Conservation (phyloP, 2,888 invertebrate species). For the Formica aserva region DNA sequence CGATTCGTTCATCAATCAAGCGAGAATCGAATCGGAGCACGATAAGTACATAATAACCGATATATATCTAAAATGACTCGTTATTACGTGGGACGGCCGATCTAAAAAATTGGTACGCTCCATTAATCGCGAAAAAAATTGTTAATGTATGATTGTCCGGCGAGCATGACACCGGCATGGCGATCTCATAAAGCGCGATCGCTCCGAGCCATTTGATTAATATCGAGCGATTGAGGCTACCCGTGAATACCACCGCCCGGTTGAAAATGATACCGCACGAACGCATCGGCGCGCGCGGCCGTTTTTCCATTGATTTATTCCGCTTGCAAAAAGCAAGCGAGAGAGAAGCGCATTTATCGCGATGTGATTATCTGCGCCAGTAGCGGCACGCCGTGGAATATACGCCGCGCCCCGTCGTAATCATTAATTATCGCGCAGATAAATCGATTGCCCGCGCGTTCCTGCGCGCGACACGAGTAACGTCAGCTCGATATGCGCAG, state of each 20-base stretch:
- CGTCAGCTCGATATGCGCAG: slow-evolving; percentile 41
- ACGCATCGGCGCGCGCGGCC: slow-evolving; percentile 47
- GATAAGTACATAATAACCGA: slow-evolving; percentile 35
- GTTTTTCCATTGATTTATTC: slow-evolving; percentile 67
- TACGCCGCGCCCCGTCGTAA: slow-evolving; percentile 51
- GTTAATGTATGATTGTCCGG: slow-evolving; percentile 29
- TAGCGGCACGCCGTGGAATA: slow-evolving; percentile 17
- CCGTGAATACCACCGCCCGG: slow-evolving; percentile 51
- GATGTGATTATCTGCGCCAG: slow-evolving; percentile 57
- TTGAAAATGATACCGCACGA: slow-evolving; percentile 42
- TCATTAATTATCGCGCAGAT: slow-evolving; percentile 63
- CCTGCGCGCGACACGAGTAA: slow-evolving; percentile 45
- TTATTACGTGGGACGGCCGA: slow-evolving; percentile 35
- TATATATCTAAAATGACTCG: slow-evolving; percentile 38
- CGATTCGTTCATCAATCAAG: slow-evolving; percentile 6
- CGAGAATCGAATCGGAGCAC: slow-evolving; percentile 25
- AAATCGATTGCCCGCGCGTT: slow-evolving; percentile 57
- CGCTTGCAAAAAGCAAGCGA: slow-evolving; percentile 50
- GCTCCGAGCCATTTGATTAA: slow-evolving; percentile 64
- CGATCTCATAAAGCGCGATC: slow-evolving; percentile 57
- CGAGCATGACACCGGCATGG: slow-evolving; percentile 3
- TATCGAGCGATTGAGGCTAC: slow-evolving; percentile 61
- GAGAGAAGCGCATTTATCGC: slow-evolving; percentile 56
- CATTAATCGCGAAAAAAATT: slow-evolving; percentile 38
- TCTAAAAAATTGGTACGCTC: slow-evolving; percentile 34